A percentile compares a stretch with the other conserved stretches of the same genome.
Evolutionary conservation across 2,797 vertebrate genomes (phyloP).

Genomic region (Tinamus major): DNA sequence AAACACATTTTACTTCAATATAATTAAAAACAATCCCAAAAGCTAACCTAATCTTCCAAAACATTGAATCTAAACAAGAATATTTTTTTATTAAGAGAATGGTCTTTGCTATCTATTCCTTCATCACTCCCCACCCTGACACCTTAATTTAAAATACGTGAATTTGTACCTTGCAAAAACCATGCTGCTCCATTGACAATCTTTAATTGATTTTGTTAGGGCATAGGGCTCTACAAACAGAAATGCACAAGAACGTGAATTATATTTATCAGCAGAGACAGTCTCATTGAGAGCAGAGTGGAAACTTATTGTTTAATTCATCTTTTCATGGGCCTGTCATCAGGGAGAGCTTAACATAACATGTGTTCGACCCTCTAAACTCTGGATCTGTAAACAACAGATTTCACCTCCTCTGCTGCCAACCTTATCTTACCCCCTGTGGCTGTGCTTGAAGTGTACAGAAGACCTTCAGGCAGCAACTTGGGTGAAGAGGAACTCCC

Average conservation of each 20-base stretch:
- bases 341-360: neutral
- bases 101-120: neutral
- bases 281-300: neutral
- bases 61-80: slow-evolving; percentile 15
- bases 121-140: neutral
- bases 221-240: neutral
- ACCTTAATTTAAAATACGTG: slow-evolving; percentile 10
- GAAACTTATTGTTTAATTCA: neutral
- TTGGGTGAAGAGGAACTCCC: neutral
- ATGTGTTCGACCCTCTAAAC: neutral
- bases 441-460: accelerated
- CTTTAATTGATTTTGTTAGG: neutral
- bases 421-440: neutral
- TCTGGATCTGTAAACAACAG: neutral
- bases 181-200: neutral
- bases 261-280: neutral
- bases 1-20: slow-evolving; percentile 51
- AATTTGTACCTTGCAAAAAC: neutral
- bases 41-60: slow-evolving; percentile 55
- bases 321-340: neutral
- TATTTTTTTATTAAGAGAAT: slow-evolving; percentile 3
- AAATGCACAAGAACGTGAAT: neutral
- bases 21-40: slow-evolving; percentile 67
- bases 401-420: neutral
- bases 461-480: neutral